A percentile compares a stretch with the other conserved stretches of the same genome.
phyloP scores from a whole-genome alignment of 2,888 invertebrate genomes.

The Scrobipalpa costella region DNA sequence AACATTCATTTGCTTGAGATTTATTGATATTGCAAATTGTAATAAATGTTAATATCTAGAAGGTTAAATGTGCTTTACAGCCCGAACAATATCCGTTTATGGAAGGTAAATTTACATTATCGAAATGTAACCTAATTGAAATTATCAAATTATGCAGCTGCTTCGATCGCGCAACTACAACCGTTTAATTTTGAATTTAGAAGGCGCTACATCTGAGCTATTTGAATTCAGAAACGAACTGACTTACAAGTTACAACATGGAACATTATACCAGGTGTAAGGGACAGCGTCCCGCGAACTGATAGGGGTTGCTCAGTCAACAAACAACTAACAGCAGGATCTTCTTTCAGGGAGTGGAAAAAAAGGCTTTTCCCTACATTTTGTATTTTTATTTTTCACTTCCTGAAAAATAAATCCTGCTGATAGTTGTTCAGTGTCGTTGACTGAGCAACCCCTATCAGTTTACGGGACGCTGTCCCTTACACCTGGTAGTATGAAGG shows the following conservation, averaged over 20 bases:
- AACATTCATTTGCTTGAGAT: not conserved
- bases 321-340: no score
- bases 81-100: not conserved
- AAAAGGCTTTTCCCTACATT: no score
- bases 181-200: not conserved
- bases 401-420: no score
- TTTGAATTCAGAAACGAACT: not conserved
- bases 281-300: no score
- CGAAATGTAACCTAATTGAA: no score
- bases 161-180: not conserved
- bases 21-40: constrained; percentile 5
- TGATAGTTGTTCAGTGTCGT: no score
- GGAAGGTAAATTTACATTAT: not conserved
- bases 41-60: not conserved
- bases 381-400: no score
- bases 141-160: not conserved
- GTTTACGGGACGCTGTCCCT: no score
- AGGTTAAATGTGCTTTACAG: not conserved
- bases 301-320: no score
- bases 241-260: not conserved
- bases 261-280: not conserved
- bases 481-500: no score
- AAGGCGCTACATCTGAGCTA: not conserved
- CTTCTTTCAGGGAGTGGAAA: no score
- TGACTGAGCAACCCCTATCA: no score